Percentiles rank a stretch among this genome's conserved stretches.
Conservation (phyloP, 2,888 invertebrate genomes). For the Mythimna loreyi region DNA sequence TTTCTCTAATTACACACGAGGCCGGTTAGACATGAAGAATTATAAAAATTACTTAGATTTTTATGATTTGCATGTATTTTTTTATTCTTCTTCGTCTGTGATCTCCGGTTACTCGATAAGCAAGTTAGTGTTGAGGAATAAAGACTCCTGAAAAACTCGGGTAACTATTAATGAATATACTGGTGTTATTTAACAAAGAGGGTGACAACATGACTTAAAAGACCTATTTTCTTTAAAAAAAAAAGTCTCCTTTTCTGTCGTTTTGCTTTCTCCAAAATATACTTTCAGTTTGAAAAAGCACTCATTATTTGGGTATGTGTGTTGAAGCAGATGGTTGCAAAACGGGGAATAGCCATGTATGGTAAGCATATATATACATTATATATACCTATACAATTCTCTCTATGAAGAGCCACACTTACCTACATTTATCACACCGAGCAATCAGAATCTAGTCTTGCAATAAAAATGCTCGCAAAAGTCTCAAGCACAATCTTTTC, state of each 20-base stretch:
- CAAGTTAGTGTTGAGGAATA: neutral
- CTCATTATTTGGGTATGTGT: neutral
- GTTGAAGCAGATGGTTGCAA: neutral
- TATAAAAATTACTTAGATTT: too few species aligned
- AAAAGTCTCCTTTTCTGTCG: neutral
- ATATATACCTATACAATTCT: neutral
- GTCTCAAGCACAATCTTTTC: neutral
- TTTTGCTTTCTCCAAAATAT: neutral
- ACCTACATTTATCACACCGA: neutral
- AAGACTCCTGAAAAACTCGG: neutral
- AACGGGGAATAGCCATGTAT: neutral
- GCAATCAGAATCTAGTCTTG: neutral
- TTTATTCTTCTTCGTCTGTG: neutral
- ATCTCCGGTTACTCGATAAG: neutral
- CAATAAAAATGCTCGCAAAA: neutral
- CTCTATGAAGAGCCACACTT: neutral
- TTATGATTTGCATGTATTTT: neutral
- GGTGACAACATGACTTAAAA: neutral
- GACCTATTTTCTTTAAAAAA: too few species aligned
- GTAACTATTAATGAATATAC: neutral
- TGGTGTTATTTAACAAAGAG: neutral
- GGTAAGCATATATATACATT: neutral
- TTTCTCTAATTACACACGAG: neutral
- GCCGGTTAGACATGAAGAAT: neutral
- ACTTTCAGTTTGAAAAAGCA: neutral